Conservation (phyloP, 2,797 vertebrate species). For the Gambelia wislizenii region DNA sequence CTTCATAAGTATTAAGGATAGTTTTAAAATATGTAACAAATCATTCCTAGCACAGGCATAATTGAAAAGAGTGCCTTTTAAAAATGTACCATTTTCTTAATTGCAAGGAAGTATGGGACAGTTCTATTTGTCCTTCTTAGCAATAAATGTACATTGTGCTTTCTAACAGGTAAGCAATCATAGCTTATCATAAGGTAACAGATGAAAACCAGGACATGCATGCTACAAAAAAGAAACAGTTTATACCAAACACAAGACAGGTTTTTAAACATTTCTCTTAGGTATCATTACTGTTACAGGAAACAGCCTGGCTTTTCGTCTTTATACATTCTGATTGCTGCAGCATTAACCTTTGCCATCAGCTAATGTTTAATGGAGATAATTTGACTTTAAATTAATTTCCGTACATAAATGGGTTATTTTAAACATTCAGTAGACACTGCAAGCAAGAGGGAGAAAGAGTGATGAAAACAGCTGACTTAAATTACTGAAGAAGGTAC, state of each 20-base stretch:
- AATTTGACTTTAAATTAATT: conserved; percentile 23
- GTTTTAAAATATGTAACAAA: no score
- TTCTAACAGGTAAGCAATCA: neutral
- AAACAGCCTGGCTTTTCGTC: conserved; percentile 7
- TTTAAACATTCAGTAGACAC: neutral
- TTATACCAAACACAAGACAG: neutral
- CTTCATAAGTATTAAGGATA: no score
- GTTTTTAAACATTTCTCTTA: neutral
- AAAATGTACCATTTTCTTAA: neutral
- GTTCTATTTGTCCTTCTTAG: neutral
- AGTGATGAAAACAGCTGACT: neutral
- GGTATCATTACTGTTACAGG: conserved; percentile 6
- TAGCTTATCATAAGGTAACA: neutral
- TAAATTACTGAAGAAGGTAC: neutral
- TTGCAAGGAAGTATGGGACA: neutral
- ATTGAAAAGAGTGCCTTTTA: neutral
- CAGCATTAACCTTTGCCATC: conserved; percentile 29
- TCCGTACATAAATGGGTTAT: conserved; percentile 6
- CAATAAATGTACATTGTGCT: neutral
- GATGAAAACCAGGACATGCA: no score
- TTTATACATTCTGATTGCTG: conserved; percentile 20
- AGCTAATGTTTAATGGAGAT: conserved; percentile 10
- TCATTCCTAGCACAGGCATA: neutral
- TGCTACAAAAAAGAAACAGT: neutral
- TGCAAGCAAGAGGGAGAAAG: no score